phyloP scores from a whole-genome alignment of 2,113 vertebrate species.

The Silurus asotus region DNA sequence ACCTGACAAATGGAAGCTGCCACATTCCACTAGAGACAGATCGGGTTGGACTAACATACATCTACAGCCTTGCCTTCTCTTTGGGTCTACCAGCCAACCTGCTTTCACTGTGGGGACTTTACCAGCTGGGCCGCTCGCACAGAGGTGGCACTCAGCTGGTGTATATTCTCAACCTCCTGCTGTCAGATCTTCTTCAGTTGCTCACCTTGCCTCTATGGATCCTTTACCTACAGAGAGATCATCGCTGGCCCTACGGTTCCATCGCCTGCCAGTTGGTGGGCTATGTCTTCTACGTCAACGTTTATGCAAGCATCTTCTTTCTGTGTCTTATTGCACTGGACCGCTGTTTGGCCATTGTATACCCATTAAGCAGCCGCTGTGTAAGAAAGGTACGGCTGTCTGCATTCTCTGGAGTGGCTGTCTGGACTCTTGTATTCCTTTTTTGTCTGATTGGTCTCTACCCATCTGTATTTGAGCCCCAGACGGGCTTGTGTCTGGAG shows the following conservation, averaged over 20 bases:
- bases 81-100: slow-evolving; percentile 73
- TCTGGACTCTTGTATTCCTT: slow-evolving; percentile 69
- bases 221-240: slow-evolving; percentile 62
- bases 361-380: slow-evolving; percentile 67
- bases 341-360: slow-evolving; percentile 72
- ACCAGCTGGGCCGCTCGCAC: slow-evolving; percentile 68
- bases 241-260: slow-evolving; percentile 62
- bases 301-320: slow-evolving; percentile 75
- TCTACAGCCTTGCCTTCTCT: slow-evolving; percentile 73
- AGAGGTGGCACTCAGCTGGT: slow-evolving; percentile 69
- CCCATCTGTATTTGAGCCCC: slow-evolving; percentile 66
- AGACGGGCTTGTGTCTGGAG: slow-evolving; percentile 67
- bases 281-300: slow-evolving; percentile 73
- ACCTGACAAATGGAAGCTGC: slow-evolving; percentile 72
- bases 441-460: slow-evolving; percentile 74
- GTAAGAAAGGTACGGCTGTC: slow-evolving; percentile 67
- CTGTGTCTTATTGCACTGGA: slow-evolving; percentile 75
- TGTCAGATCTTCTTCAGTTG: slow-evolving; percentile 76
- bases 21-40: slow-evolving; percentile 70
- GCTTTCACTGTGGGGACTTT: slow-evolving; percentile 74
- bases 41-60: slow-evolving; percentile 67
- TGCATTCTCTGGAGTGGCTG: slow-evolving; percentile 52
- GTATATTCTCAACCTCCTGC: slow-evolving; percentile 75
- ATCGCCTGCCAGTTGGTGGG: slow-evolving; percentile 65
- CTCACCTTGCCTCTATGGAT: slow-evolving; percentile 77